Base-by-base conservation (phyloP, 1,140 invertebrate genomes). In the Neodiprion fabricii region DNA sequence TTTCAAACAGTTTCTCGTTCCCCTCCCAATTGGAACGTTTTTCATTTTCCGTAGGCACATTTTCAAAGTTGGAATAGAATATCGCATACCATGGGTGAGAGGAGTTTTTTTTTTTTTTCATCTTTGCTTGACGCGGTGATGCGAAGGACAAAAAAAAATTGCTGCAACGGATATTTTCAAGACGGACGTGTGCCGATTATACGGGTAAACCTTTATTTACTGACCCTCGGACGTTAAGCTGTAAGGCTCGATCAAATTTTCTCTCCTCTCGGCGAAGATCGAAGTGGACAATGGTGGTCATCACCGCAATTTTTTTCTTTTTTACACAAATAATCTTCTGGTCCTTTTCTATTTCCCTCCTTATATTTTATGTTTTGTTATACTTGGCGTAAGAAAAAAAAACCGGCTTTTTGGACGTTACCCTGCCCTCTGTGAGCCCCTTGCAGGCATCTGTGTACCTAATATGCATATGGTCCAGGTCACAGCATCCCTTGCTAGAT, bases 381-480 rank as follows among this genome's bases (percentile, higher is more conserved):
- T 66, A 40, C 28, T 14, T 61, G 53, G 53, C n/a, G 11, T 12
- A 61, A 17, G 53, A 61, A 61, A 17, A 53, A 82, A 83, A 84
- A 84, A 82, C 84, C 83, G 84, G 84, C 85, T 82, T 80, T 79
- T 79, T 75, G 40, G 78, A 76, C 78, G 81, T 82, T 85, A 82
- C 78, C 75, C 76, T 73, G 74, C 74, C 70, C 72, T 70, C 67
- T 72, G 73, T 68, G 72, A 73, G 76, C 72, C 72, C 74, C 75
- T 77, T 77, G 75, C 79, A 83, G 82, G 83, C 85, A 86, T 87
- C 84, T 84, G 83, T 87, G n/a, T n/a, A 79, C 81, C 84, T 84
- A 81, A 87, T 87, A 83, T 87, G 84, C 86, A 87, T 87, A 87
- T 82, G 85, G 84, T 85, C 84, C 84, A 83, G 76, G 80, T 83